A percentile compares a stretch with the other conserved stretches of the same genome.
These are phyloP conservation scores for Drosophila takahashii DNA, from an alignment of 1,140 invertebrate species.

Conservation along the genomic window DNA sequence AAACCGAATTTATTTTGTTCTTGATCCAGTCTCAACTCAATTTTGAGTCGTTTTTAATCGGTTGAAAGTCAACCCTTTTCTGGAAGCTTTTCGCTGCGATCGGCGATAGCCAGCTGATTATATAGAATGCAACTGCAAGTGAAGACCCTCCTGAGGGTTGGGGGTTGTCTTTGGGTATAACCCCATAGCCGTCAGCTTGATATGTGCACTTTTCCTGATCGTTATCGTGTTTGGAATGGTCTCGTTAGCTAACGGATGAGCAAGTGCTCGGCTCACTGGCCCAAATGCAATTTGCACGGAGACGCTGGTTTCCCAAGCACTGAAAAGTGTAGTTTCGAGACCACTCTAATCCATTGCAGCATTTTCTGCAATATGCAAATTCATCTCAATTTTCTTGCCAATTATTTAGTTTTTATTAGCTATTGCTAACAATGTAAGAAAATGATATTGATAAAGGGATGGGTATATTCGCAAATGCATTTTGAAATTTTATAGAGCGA, in stretches of 20 bases:
- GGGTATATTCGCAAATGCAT: not conserved
- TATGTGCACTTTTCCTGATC: constrained; percentile 70
- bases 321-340: constrained; percentile 79
- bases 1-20: constrained; percentile 4
- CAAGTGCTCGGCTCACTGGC: constrained; percentile 51
- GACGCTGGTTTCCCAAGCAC: constrained; percentile 11
- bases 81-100: constrained; percentile 44
- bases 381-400: constrained; percentile 13
- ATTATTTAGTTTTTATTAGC: not conserved
- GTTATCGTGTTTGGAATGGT: constrained; percentile 84
- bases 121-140: constrained; percentile 15
- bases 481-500: not conserved
- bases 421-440: too few species aligned
- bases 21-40: not conserved
- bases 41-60: not conserved
- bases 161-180: constrained; percentile 25
- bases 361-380: constrained; percentile 74
- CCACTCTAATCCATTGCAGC: constrained; percentile 83
- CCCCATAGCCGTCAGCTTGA: constrained; percentile 42
- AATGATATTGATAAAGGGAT: not conserved
- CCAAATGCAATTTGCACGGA: constrained; percentile 53
- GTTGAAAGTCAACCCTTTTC: not conserved
- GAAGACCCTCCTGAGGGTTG: constrained; percentile 3
- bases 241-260: constrained; percentile 83
- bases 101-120: constrained; percentile 52